Evolutionary conservation across 1,140 invertebrate genomes (phyloP).

Genomic region (Radopholus similis): DNA sequence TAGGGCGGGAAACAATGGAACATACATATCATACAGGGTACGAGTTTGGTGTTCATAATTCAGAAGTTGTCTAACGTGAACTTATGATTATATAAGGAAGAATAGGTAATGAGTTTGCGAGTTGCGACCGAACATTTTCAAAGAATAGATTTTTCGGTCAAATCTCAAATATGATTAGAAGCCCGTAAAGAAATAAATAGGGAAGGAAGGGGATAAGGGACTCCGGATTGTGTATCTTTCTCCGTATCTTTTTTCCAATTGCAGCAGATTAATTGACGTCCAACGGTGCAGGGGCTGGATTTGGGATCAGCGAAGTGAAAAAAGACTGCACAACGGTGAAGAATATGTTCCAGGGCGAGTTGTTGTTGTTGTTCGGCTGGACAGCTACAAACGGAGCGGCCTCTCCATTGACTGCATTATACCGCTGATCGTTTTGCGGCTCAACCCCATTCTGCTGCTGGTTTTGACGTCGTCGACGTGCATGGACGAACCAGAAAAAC

Average conservation of each 20-base stretch:
- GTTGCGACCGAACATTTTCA: too few species aligned
- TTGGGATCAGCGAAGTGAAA: conserved; percentile 14
- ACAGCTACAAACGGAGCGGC: neutral
- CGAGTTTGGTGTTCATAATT: too few species aligned
- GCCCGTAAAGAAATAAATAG: too few species aligned
- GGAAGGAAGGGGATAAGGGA: too few species aligned
- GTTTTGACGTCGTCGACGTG: neutral
- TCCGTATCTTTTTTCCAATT: neutral
- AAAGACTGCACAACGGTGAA: conserved; percentile 11
- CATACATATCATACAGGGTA: too few species aligned
- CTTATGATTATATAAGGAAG: too few species aligned
- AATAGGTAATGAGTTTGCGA: too few species aligned
- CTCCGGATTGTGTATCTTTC: too few species aligned
- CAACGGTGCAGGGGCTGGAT: conserved; percentile 6
- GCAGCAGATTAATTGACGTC: conserved; percentile 2
- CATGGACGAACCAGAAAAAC: neutral
- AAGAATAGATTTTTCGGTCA: too few species aligned
- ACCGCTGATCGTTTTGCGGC: neutral
- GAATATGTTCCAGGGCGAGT: neutral
- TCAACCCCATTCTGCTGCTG: neutral
- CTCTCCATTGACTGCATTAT: neutral
- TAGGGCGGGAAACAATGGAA: too few species aligned
- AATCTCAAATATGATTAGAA: too few species aligned
- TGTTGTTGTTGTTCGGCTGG: neutral
- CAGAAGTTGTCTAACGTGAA: too few species aligned